Base-by-base conservation (phyloP, 2,113 vertebrate species). In the Chaetodon auriga region DNA sequence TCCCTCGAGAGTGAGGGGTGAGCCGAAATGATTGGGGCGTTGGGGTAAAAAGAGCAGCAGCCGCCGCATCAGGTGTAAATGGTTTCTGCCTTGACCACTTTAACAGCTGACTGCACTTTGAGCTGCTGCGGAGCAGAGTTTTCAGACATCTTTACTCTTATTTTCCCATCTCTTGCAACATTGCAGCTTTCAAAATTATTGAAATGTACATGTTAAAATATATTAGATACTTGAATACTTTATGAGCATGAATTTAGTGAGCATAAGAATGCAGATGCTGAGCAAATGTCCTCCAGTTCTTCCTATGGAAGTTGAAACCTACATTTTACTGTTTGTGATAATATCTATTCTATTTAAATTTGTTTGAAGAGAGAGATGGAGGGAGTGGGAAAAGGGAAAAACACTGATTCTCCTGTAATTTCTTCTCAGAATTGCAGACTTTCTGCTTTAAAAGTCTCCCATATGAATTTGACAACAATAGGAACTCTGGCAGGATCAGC, bases 51-150 rank as follows among this genome's bases (percentile, higher is more conserved):
- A 57, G 53, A 62, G 49, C 68, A 78, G 60, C n/a, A 63, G 53
- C 54, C 19, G 36, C 41, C n/a, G 18, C 80, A 45, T 45, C 57
- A 78, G 71, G 78, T 72, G 83, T 76, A 89, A 89, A 80, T 82
- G 66, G 53, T 75, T 83, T 77, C 70, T 77, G 80, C 77, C 84
- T 57, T 12, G 54, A 61, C 64, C 51, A 12, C 38, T 83, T 84
- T 57, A 70, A 81, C 68, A 74, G 82, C 75, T 49, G 46, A 46
- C 68, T 73, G 74, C 30, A 60, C 75, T 66, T 38, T 23, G 61
- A 41, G 35, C 58, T 54, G n/a, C 61, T 30, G 62, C 55, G 62
- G 25, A 49, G 6, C 53, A 41, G 35, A 14, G 61, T 68, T 87
- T 43, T 6, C 10, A 41, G 1, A 55, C n/a, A n/a, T 43, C 10